phyloP scores from a whole-genome alignment of 2,113 vertebrate genomes.

The Oxygymnocypris stewartii region DNA sequence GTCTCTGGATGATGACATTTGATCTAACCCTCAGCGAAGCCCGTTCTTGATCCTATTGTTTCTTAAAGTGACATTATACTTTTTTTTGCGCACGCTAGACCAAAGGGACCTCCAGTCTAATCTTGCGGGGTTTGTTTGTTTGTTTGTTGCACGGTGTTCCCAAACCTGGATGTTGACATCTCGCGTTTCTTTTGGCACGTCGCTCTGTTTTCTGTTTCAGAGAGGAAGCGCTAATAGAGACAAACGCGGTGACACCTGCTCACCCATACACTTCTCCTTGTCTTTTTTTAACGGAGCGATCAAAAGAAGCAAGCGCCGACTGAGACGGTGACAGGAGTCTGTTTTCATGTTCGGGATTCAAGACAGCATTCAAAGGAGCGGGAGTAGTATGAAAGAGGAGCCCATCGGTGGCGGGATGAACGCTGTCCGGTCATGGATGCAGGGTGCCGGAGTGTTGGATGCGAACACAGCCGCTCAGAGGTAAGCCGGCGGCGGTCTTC shows the following conservation, averaged over 20 bases:
- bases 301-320: slow-evolving; percentile 71
- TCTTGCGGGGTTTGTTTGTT: slow-evolving; percentile 47
- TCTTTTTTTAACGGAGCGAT: slow-evolving; percentile 66
- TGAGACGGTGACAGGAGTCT: slow-evolving; percentile 63
- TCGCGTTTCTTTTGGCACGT: slow-evolving; percentile 69
- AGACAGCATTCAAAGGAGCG: slow-evolving; percentile 97
- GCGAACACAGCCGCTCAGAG: slow-evolving; percentile 97
- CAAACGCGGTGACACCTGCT: slow-evolving; percentile 79
- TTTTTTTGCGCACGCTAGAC: slow-evolving; percentile 50
- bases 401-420: slow-evolving; percentile 97
- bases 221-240: slow-evolving; percentile 69
- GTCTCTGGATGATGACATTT: slow-evolving; percentile 87
- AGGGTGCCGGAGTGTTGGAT: slow-evolving; percentile 97
- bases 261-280: slow-evolving; percentile 58
- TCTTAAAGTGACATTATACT: slow-evolving; percentile 80
- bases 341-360: slow-evolving; percentile 99
- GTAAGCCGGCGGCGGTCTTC: slow-evolving; percentile 76
- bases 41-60: slow-evolving; percentile 81
- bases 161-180: slow-evolving; percentile 78
- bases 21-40: slow-evolving; percentile 77
- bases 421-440: slow-evolving; percentile 98
- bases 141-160: slow-evolving; percentile 68
- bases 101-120: slow-evolving; percentile 37
- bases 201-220: slow-evolving; percentile 72
- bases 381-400: slow-evolving; percentile 98